Evolutionary conservation across 2,113 vertebrate genomes (phyloP), one percentile per base, ranked within the genome.

Genomic region (Engystomops pustulosus): DNA sequence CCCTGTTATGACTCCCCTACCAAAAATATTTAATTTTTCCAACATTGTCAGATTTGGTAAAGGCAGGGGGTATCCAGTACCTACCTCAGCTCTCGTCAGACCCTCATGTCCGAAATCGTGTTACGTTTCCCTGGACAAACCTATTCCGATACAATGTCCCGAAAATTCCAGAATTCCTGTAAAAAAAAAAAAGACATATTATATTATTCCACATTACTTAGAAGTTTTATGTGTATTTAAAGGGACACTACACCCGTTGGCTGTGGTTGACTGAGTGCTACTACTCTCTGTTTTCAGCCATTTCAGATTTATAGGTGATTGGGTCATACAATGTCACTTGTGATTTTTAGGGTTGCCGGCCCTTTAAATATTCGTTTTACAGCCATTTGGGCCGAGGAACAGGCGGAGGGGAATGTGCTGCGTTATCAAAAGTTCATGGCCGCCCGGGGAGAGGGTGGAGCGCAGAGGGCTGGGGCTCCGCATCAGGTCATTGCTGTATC

Each of bases 391-490:
- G 68, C 23, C 4, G n/a, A n/a, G 44, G 15, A 69, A 11, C 20
- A 2, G 41, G 71, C 23, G 45, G 41, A 47, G 70, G 70, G 44
- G 27, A 51, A 30, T 20, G 27, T 34, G 45, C 25, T 51, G 70
- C 15, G 14, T 20, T 75, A 75, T 75, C 71, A 49, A 27, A 47
- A 9, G 23, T 45, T 47, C 25, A 30, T 49, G 3, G 44, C 18
- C 71, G 25, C 45, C 45, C 15, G 25, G 71, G 45, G 71, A 51
- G 45, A 49, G 71, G 71, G 71, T 75, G 71, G 71, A 32, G 15
- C 27, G 27, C 27, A 51, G 34, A 25, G 70, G n/a, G 41, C 44
- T 20, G 20, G 67, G n/a, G 67, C 36, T 25, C 38, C 41, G 17
- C 27, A 45, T 74, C 27, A 51, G 71, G 23, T 51, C 71, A 51